Evolutionary conservation across 2,888 invertebrate species (phyloP).

Genomic region (Falcaria lacertinaria): DNA sequence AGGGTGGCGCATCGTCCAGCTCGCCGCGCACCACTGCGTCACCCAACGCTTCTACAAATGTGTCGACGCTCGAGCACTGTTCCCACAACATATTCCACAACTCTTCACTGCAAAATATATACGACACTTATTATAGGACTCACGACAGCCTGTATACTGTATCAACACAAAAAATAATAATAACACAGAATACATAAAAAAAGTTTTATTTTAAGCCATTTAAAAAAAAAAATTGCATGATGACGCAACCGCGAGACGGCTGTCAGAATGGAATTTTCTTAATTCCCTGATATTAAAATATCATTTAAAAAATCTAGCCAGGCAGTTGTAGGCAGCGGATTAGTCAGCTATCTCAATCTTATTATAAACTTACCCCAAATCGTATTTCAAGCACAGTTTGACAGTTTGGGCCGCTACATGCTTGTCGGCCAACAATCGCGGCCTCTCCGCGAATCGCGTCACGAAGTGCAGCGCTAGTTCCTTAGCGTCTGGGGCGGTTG

Average conservation of each 20-base stretch:
- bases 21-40: slow-evolving; percentile 83
- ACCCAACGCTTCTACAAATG: slow-evolving; percentile 81
- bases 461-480: slow-evolving; percentile 46
- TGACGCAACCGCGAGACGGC: too few species aligned
- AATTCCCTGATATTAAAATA: too few species aligned
- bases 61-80: slow-evolving; percentile 69
- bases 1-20: slow-evolving; percentile 75
- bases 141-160: too few species aligned
- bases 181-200: too few species aligned
- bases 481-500: slow-evolving; percentile 46
- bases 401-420: slow-evolving; percentile 57
- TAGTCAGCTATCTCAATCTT: too few species aligned
- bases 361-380: slow-evolving; percentile 56
- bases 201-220: too few species aligned
- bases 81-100: slow-evolving; percentile 69
- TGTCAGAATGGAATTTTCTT: too few species aligned
- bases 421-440: slow-evolving; percentile 52
- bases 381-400: slow-evolving; percentile 57
- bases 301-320: too few species aligned
- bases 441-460: slow-evolving; percentile 47
- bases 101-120: slow-evolving; percentile 46
- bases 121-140: too few species aligned
- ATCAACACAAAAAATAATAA: too few species aligned
- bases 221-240: too few species aligned
- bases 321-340: too few species aligned